Evolutionary conservation across 2,797 vertebrate species (phyloP).

Genomic region (Discoglossus pictus): DNA sequence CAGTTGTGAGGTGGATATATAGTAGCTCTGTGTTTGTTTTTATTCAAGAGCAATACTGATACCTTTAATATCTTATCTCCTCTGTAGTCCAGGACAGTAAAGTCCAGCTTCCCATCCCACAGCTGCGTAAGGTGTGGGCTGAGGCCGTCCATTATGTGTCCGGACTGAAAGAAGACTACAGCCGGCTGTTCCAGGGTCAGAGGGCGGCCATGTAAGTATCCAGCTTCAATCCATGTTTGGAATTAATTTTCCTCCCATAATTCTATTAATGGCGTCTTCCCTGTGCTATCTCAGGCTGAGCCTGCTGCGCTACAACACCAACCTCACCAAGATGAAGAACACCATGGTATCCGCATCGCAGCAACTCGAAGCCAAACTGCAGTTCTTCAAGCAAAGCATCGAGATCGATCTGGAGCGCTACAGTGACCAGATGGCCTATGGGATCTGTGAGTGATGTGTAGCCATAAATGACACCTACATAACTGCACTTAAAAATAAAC

Average conservation of each 20-base stretch:
- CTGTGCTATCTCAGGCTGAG: constrained; percentile 83
- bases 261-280: no score
- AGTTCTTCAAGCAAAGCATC: constrained; percentile 95
- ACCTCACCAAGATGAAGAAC: constrained; percentile 94
- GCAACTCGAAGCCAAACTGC: constrained; percentile 91
- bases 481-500: no score
- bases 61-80: constrained; percentile 20
- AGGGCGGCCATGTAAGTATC: constrained; percentile 88
- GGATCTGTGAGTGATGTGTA: constrained; percentile 83
- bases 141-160: constrained; percentile 96
- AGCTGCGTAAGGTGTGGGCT: constrained; percentile 94
- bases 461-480: no score
- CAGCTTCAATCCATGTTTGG: neutral
- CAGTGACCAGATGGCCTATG: constrained; percentile 88
- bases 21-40: no score
- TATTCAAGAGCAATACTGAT: no score
- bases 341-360: constrained; percentile 93
- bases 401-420: constrained; percentile 92
- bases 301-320: constrained; percentile 95
- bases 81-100: constrained; percentile 89
- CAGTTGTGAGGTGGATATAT: no score
- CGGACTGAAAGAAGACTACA: constrained; percentile 94
- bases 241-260: no score
- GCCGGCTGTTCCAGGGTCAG: constrained; percentile 92
- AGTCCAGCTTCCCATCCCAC: constrained; percentile 86